These are phyloP conservation scores for Drosophila picticornis DNA, from an alignment of 2,888 invertebrate species.

Conservation along the genomic window DNA sequence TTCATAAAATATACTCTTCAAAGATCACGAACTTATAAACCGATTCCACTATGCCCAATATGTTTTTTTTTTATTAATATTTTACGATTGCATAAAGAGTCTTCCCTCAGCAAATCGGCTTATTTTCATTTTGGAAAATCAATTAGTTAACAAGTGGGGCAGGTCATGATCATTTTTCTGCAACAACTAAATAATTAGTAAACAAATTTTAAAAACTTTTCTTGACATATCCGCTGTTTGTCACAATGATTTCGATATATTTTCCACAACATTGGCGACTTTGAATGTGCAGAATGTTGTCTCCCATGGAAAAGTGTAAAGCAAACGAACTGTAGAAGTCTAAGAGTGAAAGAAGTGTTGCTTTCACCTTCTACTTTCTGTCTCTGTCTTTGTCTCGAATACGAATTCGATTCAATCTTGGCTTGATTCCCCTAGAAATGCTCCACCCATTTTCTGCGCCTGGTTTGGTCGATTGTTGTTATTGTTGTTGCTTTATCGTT, in stretches of 20 bases:
- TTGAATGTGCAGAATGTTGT: background rate
- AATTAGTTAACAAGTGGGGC: background rate
- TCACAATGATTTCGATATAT: background rate
- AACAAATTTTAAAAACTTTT: background rate
- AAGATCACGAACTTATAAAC: background rate
- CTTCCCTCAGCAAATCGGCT: background rate
- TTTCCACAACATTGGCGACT: background rate
- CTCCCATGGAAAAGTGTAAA: background rate
- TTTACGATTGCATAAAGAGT: background rate
- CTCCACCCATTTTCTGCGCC: constrained; percentile 16
- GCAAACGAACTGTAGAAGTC: background rate
- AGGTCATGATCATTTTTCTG: background rate
- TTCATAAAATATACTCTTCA: background rate
- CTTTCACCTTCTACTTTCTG: background rate
- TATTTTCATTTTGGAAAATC: background rate
- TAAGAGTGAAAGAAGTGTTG: background rate
- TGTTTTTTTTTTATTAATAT: no score
- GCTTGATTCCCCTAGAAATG: constrained; percentile 10
- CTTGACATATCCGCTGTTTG: background rate
- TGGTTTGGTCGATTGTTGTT: constrained; percentile 22
- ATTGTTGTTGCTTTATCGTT: constrained; percentile 39
- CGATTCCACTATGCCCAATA: background rate
- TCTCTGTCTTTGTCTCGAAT: background rate
- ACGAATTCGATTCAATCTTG: constrained; percentile 9
- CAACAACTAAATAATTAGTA: background rate